These are phyloP conservation scores for Tubulanus polymorphus DNA, from an alignment of 2,888 invertebrate species.

Conservation along the genomic window DNA sequence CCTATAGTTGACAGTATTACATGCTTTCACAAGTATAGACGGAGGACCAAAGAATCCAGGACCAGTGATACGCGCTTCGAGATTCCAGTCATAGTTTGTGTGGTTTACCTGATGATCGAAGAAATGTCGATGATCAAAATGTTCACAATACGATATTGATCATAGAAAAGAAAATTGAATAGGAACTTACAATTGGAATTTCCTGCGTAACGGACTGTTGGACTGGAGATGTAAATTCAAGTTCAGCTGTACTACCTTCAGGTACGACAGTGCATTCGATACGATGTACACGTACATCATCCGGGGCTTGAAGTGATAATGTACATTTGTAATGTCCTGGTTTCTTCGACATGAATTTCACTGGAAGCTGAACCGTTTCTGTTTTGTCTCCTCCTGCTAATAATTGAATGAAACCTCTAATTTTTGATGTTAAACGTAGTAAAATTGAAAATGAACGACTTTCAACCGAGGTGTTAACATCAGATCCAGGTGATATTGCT, in stretches of 20 bases:
- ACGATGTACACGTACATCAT: slow-evolving; percentile 47
- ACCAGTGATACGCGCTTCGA: slow-evolving; percentile 40
- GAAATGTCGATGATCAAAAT: not conserved
- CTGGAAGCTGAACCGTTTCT: slow-evolving; percentile 34
- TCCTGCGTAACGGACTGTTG: slow-evolving; percentile 48
- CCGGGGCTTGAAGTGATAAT: slow-evolving; percentile 36
- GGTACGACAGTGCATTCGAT: slow-evolving; percentile 51
- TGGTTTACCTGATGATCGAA: slow-evolving; percentile 37
- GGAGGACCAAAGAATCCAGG: slow-evolving; percentile 45
- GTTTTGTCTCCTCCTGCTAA: slow-evolving; percentile 6
- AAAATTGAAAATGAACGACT: not conserved
- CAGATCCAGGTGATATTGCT: not conserved
- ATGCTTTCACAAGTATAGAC: slow-evolving; percentile 41
- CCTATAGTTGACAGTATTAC: slow-evolving; percentile 43
- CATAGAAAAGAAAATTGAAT: too few relatives aligned
- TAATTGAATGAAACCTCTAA: too few relatives aligned
- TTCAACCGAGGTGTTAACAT: not conserved
- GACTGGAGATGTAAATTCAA: slow-evolving; percentile 47
- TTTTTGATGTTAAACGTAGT: too few relatives aligned
- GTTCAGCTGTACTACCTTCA: slow-evolving; percentile 43
- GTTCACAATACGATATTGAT: too few relatives aligned
- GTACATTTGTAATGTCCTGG: slow-evolving; percentile 47
- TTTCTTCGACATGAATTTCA: slow-evolving; percentile 41
- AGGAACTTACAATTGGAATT: slow-evolving; percentile 48
- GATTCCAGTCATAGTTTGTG: slow-evolving; percentile 48